Base-by-base conservation (phyloP, 2,888 invertebrate species). In the Metopia argyrocephala region DNA sequence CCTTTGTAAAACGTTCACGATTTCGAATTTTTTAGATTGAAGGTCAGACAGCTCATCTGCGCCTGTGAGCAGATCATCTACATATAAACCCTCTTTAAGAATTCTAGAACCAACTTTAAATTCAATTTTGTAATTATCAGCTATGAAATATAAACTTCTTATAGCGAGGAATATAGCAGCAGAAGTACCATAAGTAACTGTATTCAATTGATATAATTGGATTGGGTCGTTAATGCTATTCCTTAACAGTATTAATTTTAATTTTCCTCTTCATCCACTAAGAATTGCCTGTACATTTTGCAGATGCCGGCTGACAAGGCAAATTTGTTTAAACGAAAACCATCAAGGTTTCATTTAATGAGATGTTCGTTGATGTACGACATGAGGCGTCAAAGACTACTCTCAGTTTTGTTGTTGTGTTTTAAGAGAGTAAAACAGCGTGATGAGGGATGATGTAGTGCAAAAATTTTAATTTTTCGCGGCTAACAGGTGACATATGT, bases 21-120 rank as follows among this genome's bases (percentile, higher is more conserved):
- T 45, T 71, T 79, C 65, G 15, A 20, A n/a, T n/a, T 64, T 66
- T 46, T 78, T 69, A 28, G 52, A 45, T 80, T 1, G n/a, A n/a
- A n/a, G n/a, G n/a, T n/a, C n/a, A n/a, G n/a, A n/a, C n/a, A n/a
- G n/a, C n/a, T n/a, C n/a, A n/a, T n/a, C n/a, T n/a, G n/a, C n/a
- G n/a, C n/a, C n/a, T n/a, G n/a, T n/a, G n/a, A 84, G 46, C 20
- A 84, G 31, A 73, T 84, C 84, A 46, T 84, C 82, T 3, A 84
- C 80, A 46, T 84, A 85, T 54, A 84, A 82, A 61, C 82, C 78
- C 2, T 59, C 56, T 5, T 59, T 54, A 21, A 84, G 48, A n/a
- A 50, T 66, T 57, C 57, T 23, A 20, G 79, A 52, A n/a, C 81
- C 86, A 18, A 79, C 9, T 6, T 85, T 84, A 65, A 27, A 83